Evolutionary conservation across 2,888 invertebrate genomes (phyloP).

Genomic region (Oxyteleia sp.): DNA sequence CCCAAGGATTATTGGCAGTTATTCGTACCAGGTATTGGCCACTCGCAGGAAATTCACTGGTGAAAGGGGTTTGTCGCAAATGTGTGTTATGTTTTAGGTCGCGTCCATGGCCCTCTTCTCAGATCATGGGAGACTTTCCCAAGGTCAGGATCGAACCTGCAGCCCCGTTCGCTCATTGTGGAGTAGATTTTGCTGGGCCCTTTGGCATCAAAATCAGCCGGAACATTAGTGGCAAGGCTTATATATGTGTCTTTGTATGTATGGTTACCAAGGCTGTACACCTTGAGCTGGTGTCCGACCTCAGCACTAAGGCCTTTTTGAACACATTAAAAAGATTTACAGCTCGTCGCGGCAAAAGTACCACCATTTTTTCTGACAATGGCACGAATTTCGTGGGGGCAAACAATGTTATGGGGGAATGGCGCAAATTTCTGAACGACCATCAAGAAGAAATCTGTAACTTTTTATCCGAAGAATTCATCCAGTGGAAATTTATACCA

Average conservation of each 20-base stretch:
- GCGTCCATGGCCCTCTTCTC: neutral
- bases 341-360: constrained; percentile 61
- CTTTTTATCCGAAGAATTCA: neutral
- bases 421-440: neutral
- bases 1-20: constrained; percentile 16
- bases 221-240: neutral
- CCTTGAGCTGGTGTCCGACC: neutral
- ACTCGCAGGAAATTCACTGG: constrained; percentile 38
- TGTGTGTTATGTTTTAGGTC: constrained; percentile 51
- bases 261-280: neutral
- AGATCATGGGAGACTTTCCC: constrained; percentile 64
- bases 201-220: neutral
- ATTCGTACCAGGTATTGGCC: constrained; percentile 61
- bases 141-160: constrained; percentile 59
- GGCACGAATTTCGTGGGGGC: constrained; percentile 76
- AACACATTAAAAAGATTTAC: constrained; percentile 72
- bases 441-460: neutral
- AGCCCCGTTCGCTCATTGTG: constrained; percentile 65
- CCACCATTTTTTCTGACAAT: constrained; percentile 70
- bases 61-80: constrained; percentile 18
- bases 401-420: neutral
- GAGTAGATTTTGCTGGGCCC: constrained; percentile 55
- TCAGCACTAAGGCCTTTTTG: constrained; percentile 69
- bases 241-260: neutral
- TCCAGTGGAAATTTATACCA: constrained; percentile 78